Base-by-base conservation (phyloP, 2,888 invertebrate species). In the Limenitis arthemis region DNA sequence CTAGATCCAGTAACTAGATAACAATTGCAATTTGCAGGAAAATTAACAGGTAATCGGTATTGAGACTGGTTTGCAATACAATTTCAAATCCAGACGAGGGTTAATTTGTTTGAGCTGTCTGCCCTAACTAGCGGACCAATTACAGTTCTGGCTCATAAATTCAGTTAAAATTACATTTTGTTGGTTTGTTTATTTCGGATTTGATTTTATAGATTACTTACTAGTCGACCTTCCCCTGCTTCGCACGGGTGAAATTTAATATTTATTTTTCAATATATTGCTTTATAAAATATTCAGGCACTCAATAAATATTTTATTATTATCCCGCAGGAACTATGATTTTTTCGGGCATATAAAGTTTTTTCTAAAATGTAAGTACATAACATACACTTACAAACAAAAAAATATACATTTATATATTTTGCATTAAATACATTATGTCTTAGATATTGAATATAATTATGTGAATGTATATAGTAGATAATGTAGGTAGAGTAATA, bases 1-100 rank as follows among this genome's bases (percentile, higher is more conserved):
- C 3, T 39, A 20, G 32, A 33, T 47, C 47, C 5, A 47, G 39
- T 39, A 51, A 51, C 50, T 44, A 48, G 46, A 51, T 55, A 50
- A 53, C 55, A 53, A 56, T 49, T 44, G 47, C 49, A 53, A 53
- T 53, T 58, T 49, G 49, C 51, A 48, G 53, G 40, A 39, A 56
- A 56, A 58, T 53, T 56, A 53, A 58, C 56, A 58, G 56, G 53
- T 56, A 56, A 58, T 56, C 51, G 46, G 49, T 53, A 51, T 49
- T 51, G 53, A 47, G 49, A 47, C 47, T 47, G 44, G 44, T 56
- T 56, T 53, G 58, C 51, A 53, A 58, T 53, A 58, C 58, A 53
- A 58, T 51, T 51, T 51, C 47, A 43, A 50, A 46, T 54, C 49
- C 54, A 54, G 47, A 51, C 47, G 51, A 51, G 50, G 47, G 51